phyloP scores from a whole-genome alignment of 2,888 invertebrate genomes.

The Melieria omissa region DNA sequence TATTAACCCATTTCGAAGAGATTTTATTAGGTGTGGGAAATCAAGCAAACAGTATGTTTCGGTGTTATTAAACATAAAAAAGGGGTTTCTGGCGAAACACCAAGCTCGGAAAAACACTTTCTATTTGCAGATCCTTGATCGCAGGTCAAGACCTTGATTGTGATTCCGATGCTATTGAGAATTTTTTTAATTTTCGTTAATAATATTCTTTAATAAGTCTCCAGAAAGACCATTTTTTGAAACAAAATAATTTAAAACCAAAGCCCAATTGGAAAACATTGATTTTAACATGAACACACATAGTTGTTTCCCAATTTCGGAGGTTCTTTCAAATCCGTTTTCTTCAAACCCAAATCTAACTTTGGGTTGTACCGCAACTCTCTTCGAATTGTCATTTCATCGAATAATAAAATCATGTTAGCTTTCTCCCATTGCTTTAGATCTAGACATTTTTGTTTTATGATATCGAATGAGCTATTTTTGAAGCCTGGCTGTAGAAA shows the following conservation, averaged over 20 bases:
- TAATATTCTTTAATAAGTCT: slow-evolving; percentile 22
- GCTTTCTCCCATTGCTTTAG: background rate
- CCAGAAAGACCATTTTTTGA: slow-evolving; percentile 30
- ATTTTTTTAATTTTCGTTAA: slow-evolving; percentile 28
- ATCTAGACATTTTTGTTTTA: slow-evolving; percentile 24
- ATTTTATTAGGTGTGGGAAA: slow-evolving; percentile 35
- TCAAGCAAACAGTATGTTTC: slow-evolving; percentile 24
- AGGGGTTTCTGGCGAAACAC: background rate
- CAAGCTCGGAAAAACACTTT: slow-evolving; percentile 23
- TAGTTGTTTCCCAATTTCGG: slow-evolving; percentile 26
- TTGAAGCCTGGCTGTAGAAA: too few species aligned
- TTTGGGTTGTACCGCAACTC: slow-evolving; percentile 30
- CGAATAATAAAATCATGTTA: background rate
- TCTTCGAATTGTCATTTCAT: slow-evolving; percentile 32
- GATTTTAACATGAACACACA: slow-evolving; percentile 34
- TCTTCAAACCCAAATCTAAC: slow-evolving; percentile 27
- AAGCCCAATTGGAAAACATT: slow-evolving; percentile 36
- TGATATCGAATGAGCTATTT: slow-evolving; percentile 11
- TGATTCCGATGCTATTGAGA: slow-evolving; percentile 19
- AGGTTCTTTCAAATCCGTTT: slow-evolving; percentile 19
- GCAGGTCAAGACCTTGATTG: slow-evolving; percentile 26
- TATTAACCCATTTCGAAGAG: slow-evolving; percentile 29
- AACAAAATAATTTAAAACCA: slow-evolving; percentile 33
- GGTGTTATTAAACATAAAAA: slow-evolving; percentile 11
- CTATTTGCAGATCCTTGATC: slow-evolving; percentile 7